Percentiles rank a stretch among this genome's conserved stretches.
Conservation (phyloP, 2,797 vertebrate species). For the Amblyopsis hoosieri region DNA sequence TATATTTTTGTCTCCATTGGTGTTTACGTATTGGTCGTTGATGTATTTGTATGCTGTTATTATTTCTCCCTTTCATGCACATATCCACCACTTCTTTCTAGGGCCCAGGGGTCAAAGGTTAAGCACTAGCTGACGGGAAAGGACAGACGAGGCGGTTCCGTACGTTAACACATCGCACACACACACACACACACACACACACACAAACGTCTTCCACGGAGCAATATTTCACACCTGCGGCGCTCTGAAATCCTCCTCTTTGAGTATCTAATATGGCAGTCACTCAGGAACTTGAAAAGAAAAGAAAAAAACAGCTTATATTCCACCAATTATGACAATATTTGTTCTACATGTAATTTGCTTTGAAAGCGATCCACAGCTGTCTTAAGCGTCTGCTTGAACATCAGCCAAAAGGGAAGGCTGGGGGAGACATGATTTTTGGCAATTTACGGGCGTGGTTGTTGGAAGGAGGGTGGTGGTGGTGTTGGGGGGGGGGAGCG, state of each 20-base stretch:
- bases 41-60: too few species aligned
- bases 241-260: slow-evolving; percentile 61
- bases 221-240: slow-evolving; percentile 67
- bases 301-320: slow-evolving; percentile 23
- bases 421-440: not conserved
- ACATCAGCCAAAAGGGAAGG: slow-evolving; percentile 16
- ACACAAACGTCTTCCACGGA: slow-evolving; percentile 50
- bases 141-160: slow-evolving; percentile 72
- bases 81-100: too few species aligned
- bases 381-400: slow-evolving; percentile 45
- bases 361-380: slow-evolving; percentile 55
- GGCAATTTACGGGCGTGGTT: too few species aligned
- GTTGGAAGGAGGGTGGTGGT: not conserved
- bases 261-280: slow-evolving; percentile 60
- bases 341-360: slow-evolving; percentile 63
- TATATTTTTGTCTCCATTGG: too few species aligned
- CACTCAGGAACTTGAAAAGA: slow-evolving; percentile 17
- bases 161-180: slow-evolving; percentile 60
- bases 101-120: too few species aligned
- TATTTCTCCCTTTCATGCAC: too few species aligned
- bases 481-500: not conserved
- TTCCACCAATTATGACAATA: slow-evolving; percentile 49
- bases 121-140: slow-evolving; percentile 64
- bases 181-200: slow-evolving; percentile 33
- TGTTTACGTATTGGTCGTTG: too few species aligned